phyloP scores from a whole-genome alignment of 2,113 vertebrate genomes.

The Neogale vison region DNA sequence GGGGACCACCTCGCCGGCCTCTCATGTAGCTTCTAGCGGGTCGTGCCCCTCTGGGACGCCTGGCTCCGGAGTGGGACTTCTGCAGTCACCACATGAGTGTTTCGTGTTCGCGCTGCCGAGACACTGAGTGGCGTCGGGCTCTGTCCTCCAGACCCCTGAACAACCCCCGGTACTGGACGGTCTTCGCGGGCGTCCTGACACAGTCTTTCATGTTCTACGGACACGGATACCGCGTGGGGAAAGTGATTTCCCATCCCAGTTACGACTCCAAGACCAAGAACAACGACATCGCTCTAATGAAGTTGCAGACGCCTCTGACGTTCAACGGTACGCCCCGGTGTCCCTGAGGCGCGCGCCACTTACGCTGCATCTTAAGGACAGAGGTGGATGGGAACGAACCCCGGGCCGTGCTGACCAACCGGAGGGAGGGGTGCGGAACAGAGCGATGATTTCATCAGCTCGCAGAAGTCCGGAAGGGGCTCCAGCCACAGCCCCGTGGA shows the following conservation, averaged over 20 bases:
- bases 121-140: rapidly evolving
- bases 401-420: rapidly evolving
- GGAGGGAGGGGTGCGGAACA: background rate
- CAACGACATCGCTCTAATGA: slow-evolving; percentile 88
- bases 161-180: slow-evolving; percentile 75
- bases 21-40: rapidly evolving
- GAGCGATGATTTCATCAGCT: rapidly evolving
- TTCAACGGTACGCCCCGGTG: slow-evolving; percentile 76
- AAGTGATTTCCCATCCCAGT: slow-evolving; percentile 82
- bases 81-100: rapidly evolving
- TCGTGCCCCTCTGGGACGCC: rapidly evolving
- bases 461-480: rapidly evolving
- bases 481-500: rapidly evolving
- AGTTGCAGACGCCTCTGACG: slow-evolving; percentile 76
- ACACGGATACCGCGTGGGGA: slow-evolving; percentile 59
- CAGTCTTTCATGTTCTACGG: slow-evolving; percentile 65
- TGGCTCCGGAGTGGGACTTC: rapidly evolving
- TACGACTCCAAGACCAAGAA: slow-evolving; percentile 85
- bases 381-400: rapidly evolving
- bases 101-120: rapidly evolving
- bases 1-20: rapidly evolving
- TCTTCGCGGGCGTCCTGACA: slow-evolving; percentile 80
- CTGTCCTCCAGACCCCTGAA: slow-evolving; percentile 68
- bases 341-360: rapidly evolving
- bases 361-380: background rate